Evolutionary conservation across 30 jellyfish, hydroid and myxozoan genomes (phyloP), one percentile per base, ranked within the genome.

Genomic region (Phacellophora camtschatica): DNA sequence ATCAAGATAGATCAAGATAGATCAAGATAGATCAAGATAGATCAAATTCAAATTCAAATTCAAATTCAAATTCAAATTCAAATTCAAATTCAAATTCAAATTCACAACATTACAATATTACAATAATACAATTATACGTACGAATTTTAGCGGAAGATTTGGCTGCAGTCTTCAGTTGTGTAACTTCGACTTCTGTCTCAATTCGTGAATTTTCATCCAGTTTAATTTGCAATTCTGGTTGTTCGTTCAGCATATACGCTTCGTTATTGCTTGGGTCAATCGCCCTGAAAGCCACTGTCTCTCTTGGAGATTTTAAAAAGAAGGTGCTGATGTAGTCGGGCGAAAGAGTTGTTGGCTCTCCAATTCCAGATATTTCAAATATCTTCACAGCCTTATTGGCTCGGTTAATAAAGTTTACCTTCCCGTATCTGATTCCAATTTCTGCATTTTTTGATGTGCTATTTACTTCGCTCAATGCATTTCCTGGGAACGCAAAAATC

Each of bases 271-370:
- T 62, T 37, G 95, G 97, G 24, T 93, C 97, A 15, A 74, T 71
- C 2, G 99, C 99, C 61, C 64, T 78, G 77, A 93, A 93, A 3
- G 88, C 81, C 6, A 97, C 99, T 4, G 95, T 53, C 4, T 90
- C 89, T 74, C 82, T 81, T 18, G 97, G 97, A 4, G 99, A 93
- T 54, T 93, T 93, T 62, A 93, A 83, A 64, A 93, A 93, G 76
- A 93, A 93, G 22, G 99, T 93, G 72, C 99, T 93, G 62, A 93
- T 97, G 80, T 79, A 93, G 37, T 93, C 82, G 35, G 99, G 97
- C 0, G 99, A 86, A 20, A 93, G 88, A 13, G 87, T 86, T 0
- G 99, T 93, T 15, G 99, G 99, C 56, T 93, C 99, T 1, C 99
- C 99, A 29, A 93, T 93, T 16, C 99, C 99, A 27, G 99, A 93